These are phyloP conservation scores for Onchidella celtica DNA, from an alignment of 2,888 invertebrate genomes.

Conservation along the genomic window DNA sequence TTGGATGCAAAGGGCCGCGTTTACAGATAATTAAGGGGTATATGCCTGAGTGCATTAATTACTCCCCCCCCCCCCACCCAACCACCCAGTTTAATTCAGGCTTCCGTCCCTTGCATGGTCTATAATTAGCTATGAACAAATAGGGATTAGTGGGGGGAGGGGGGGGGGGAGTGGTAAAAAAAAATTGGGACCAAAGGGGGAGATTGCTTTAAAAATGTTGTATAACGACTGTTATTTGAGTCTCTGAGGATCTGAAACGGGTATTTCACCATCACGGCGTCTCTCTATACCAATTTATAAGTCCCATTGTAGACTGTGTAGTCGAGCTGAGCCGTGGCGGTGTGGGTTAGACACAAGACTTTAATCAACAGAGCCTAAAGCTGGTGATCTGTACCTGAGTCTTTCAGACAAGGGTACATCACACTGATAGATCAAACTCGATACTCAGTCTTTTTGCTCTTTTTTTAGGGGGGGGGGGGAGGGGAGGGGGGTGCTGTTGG, in stretches of 20 bases:
- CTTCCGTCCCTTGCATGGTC: too few relatives aligned
- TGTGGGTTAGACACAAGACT: not conserved
- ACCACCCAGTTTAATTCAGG: too few relatives aligned
- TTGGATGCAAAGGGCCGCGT: too few relatives aligned
- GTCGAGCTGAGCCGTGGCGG: conserved; percentile 19
- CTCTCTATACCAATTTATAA: not conserved
- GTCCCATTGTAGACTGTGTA: not conserved
- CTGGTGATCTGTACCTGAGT: conserved; percentile 20
- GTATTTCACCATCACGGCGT: not conserved
- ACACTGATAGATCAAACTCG: conserved; percentile 18
- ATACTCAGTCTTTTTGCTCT: conserved; percentile 19
- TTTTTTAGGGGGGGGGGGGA: not conserved
- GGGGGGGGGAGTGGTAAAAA: too few relatives aligned
- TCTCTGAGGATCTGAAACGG: not conserved
- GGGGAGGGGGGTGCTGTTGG: not conserved
- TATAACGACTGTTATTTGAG: too few relatives aligned
- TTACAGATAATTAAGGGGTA: too few relatives aligned
- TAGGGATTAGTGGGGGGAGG: too few relatives aligned
- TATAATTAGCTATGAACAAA: too few relatives aligned
- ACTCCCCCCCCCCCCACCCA: too few relatives aligned
- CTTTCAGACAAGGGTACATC: not conserved
- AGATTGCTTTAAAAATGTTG: too few relatives aligned
- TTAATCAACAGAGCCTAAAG: conserved; percentile 26
- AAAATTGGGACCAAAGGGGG: too few relatives aligned
- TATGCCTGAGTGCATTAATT: too few relatives aligned